Evolutionary conservation across 2,113 vertebrate species (phyloP).

Genomic region (Chaetorhynchus papuensis): DNA sequence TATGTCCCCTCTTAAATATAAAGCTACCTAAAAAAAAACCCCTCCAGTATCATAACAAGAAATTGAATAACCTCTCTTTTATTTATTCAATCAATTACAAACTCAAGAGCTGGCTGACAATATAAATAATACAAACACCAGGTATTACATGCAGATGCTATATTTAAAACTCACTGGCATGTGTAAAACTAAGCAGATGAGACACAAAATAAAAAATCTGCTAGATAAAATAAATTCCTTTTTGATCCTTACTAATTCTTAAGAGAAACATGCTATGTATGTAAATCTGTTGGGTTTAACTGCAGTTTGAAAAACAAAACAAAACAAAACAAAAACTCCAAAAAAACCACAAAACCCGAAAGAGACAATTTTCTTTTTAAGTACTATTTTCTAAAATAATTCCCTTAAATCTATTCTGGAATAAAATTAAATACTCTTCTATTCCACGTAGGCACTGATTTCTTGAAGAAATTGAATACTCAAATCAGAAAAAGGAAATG

Average conservation of each 20-base stretch:
- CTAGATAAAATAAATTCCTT: background rate
- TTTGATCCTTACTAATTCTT: background rate
- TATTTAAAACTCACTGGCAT: background rate
- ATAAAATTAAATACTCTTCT: background rate
- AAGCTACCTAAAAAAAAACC: background rate
- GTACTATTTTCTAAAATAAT: background rate
- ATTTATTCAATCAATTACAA: constrained; percentile 1
- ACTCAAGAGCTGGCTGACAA: background rate
- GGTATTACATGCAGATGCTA: background rate
- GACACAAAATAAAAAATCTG: constrained; percentile 1
- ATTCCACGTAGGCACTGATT: background rate
- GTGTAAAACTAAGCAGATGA: constrained; percentile 17
- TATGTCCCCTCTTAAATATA: background rate
- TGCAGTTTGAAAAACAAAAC: background rate
- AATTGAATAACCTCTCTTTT: background rate
- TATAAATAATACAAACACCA: background rate
- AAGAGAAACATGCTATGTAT: background rate
- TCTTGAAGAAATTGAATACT: background rate
- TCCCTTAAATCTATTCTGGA: background rate
- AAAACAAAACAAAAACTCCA: background rate
- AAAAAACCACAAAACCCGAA: background rate
- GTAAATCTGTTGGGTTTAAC: background rate
- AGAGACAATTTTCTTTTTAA: background rate
- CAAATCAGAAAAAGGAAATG: background rate
- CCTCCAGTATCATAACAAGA: background rate